Evolutionary conservation across 1,140 invertebrate species (phyloP), one percentile per base, ranked within the genome.

Genomic region (Danaus melanippus): DNA sequence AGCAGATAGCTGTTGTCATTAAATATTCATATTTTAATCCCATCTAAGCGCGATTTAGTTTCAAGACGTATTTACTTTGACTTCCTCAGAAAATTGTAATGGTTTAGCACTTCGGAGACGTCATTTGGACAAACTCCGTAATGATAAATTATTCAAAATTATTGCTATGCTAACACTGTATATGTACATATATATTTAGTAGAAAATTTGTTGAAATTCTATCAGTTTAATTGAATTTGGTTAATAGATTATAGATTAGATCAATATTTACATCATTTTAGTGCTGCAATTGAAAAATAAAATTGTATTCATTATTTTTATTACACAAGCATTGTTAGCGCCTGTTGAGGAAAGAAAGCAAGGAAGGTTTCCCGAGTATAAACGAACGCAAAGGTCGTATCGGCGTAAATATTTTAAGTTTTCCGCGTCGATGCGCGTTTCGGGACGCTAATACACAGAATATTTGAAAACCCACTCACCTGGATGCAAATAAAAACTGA

Each of bases 361-460:
- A 43, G 11, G 62, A 47, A 62, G 60, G 60, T 58, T 46, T 47
- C 44, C 40, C 46, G 10, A 70, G 21, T 69, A 72, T 70, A 72
- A 70, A 56, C 58, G 55, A 21, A 58, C 70, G 52, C 64, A 64
- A 65, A 56, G 46, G 45, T 42, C 47, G 46, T 46, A 53, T 58
- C 62, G 53, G 64, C 60, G 70, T 73, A 73, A 75, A 75, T 71
- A 75, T 75, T 73, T 73, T 66, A 73, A 63, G 57, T 62, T 67
- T 70, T 71, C 71, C 72, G 72, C 57, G 70, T 69, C 61, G 43
- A 62, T 48, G 57, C 42, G 39, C 54, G 58, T 42, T 56, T 15
- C 51, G 61, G 62, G 53, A 57, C 32, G 9, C 21, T 48, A 55
- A 51, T 58, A 49, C 53, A 40, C 56, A 46, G 53, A 59, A 64